phyloP scores from a whole-genome alignment of 2,888 invertebrate species.

The Sinotaia quadrata region DNA sequence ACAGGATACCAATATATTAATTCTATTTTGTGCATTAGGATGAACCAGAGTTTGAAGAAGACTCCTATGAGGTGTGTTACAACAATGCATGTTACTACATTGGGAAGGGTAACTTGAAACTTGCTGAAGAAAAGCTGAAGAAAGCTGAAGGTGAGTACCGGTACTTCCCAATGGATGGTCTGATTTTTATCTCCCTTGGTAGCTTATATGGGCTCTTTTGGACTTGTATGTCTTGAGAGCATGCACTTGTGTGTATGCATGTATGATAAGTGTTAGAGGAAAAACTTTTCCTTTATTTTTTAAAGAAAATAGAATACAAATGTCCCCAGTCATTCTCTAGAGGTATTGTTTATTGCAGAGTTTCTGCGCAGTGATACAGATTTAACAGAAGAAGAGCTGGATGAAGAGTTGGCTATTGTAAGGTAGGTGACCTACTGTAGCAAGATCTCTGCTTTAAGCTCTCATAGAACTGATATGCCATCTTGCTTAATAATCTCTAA shows the following conservation, averaged over 20 bases:
- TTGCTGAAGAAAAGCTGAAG: constrained; percentile 87
- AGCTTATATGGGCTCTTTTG: too few species aligned
- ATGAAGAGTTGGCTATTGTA: constrained; percentile 92
- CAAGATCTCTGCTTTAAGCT: background rate
- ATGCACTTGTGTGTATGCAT: too few species aligned
- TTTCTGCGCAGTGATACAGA: constrained; percentile 79
- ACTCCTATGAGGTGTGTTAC: constrained; percentile 92
- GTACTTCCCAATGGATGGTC: too few species aligned
- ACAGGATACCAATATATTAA: background rate
- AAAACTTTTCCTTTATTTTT: too few species aligned
- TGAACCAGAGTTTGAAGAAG: constrained; percentile 76
- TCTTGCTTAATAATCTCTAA: background rate
- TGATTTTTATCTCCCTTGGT: too few species aligned
- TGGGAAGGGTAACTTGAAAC: constrained; percentile 79
- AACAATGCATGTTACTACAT: constrained; percentile 90
- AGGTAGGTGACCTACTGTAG: constrained; percentile 74
- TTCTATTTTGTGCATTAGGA: constrained; percentile 42
- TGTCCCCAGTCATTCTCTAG: too few species aligned
- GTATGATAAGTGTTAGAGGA: too few species aligned
- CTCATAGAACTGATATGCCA: background rate
- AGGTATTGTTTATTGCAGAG: constrained; percentile 74
- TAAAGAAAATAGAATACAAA: too few species aligned
- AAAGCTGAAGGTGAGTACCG: constrained; percentile 81
- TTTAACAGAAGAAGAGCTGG: constrained; percentile 91
- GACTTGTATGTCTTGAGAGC: too few species aligned